Base-by-base conservation (phyloP, 2,888 invertebrate genomes). In the Drosophila atripex region DNA sequence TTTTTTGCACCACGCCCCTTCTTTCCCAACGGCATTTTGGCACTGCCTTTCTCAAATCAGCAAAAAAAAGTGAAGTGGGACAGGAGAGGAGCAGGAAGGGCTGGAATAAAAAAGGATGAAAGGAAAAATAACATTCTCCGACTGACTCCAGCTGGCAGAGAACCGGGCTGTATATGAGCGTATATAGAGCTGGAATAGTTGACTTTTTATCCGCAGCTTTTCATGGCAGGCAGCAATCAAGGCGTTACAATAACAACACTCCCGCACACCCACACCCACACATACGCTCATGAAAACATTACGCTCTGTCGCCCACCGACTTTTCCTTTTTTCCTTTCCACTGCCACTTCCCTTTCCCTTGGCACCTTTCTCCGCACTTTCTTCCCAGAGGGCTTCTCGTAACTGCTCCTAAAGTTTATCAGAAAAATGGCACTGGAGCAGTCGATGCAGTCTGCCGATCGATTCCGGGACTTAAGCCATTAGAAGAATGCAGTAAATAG, bases 171-270 rank as follows among this genome's bases (percentile, higher is more conserved):
- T 46, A 64, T 64, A 51, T 61, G 63, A 50, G 63, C 43, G 61
- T 25, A 16, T 35, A 38, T n/a, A 35, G 16, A 18, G 16, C n/a
- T 46, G 39, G 60, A 60, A 60, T 72, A 73, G 73, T 72, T 72
- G 73, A 59, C 72, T 72, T 72, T 66, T 56, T 64, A 51, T 64
- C 53, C 43, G 58, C 52, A 58, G 73, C 50, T 65, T 73, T 85
- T 80, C 79, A 74, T 77, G 55, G 75, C 80, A 71, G 54, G 75
- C 78, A 71, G 82, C 82, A 82, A 87, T 82, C 82, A 87, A 80
- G 76, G 60, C 57, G 66, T 76, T 76, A 76, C 84, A 79, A 84
- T 49, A 52, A 47, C 63, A 71, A 71, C 54, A 61, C 50, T 43
- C 12, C 38, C 28, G 28, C 35, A 23, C 41, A 38, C 16, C 6